phyloP scores from a whole-genome alignment of 2,888 invertebrate genomes.

The Apocheima hispidaria region DNA sequence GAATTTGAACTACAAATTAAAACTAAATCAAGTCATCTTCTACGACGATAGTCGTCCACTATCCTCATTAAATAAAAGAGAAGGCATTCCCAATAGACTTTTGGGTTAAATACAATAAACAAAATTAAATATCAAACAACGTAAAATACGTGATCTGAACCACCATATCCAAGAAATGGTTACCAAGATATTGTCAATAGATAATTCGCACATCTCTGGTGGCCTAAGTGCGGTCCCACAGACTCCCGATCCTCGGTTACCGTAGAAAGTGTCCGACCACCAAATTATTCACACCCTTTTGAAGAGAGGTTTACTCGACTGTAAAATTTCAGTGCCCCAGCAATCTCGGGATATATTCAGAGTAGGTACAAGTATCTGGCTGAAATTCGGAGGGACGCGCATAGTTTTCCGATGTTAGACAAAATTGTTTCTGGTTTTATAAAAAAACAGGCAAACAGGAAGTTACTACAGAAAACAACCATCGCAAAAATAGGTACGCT shows the following conservation, averaged over 20 bases:
- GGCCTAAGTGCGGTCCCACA: constrained; percentile 25
- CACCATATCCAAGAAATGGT: background rate
- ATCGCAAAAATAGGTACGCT: no score
- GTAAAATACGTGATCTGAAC: no score
- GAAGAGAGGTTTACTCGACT: constrained; percentile 43
- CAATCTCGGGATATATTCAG: constrained; percentile 33
- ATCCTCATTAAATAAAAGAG: no score
- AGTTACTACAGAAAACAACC: no score
- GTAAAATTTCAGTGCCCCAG: constrained; percentile 41
- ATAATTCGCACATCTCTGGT: constrained; percentile 16
- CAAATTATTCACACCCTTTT: constrained; percentile 43
- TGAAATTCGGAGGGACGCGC: background rate
- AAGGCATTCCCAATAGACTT: no score
- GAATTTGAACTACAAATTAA: no score
- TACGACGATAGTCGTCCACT: no score
- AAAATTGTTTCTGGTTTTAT: background rate
- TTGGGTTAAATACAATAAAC: no score
- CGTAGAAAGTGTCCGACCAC: constrained; percentile 37
- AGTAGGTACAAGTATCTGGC: constrained; percentile 27
- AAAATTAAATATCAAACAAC: no score
- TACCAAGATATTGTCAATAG: background rate
- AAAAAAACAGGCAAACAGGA: background rate
- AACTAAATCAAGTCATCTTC: no score
- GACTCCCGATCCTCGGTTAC: background rate
- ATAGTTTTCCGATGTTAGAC: background rate